Percentiles rank a stretch among this genome's conserved stretches.
Evolutionary conservation across 1,140 invertebrate genomes (phyloP).

Genomic region (Lasioglossum albipes): DNA sequence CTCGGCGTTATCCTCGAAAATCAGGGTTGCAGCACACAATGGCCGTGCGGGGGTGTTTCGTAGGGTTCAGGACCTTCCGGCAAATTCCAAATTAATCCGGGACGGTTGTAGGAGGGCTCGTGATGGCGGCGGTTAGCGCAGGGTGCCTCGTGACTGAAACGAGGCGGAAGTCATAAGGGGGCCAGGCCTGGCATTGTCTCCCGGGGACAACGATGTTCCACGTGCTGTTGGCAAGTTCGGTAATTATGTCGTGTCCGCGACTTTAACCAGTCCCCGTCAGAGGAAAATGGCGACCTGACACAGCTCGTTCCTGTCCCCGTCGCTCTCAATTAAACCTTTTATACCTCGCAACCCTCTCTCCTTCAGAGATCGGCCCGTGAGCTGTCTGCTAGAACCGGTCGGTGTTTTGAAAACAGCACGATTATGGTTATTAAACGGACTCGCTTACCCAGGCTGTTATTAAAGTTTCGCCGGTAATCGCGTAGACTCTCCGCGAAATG

Average conservation of each 20-base stretch:
- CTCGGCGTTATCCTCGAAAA: constrained; percentile 2
- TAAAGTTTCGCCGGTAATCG: constrained; percentile 7
- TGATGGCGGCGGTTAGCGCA: background rate
- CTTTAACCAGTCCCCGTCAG: constrained; percentile 48
- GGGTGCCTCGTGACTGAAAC: background rate
- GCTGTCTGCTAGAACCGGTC: background rate
- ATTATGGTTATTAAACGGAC: constrained; percentile 39
- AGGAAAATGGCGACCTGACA: constrained; percentile 56
- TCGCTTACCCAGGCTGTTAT: background rate
- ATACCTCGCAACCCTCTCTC: constrained; percentile 7
- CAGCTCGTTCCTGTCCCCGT: constrained; percentile 17
- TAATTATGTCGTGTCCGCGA: constrained; percentile 60
- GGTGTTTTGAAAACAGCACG: constrained; percentile 27
- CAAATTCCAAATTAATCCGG: constrained; percentile 48
- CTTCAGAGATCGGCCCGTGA: background rate
- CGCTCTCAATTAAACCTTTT: constrained; percentile 62
- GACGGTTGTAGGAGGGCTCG: constrained; percentile 8
- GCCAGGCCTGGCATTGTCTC: constrained; percentile 50
- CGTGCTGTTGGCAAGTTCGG: constrained; percentile 55
- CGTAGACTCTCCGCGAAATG: background rate
- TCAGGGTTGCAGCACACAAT: background rate
- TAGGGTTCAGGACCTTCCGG: background rate
- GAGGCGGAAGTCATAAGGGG: constrained; percentile 53
- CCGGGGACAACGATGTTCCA: constrained; percentile 20
- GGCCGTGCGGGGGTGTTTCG: background rate